Base-by-base conservation (phyloP, 2,113 vertebrate genomes). In the Ochotona princeps region DNA sequence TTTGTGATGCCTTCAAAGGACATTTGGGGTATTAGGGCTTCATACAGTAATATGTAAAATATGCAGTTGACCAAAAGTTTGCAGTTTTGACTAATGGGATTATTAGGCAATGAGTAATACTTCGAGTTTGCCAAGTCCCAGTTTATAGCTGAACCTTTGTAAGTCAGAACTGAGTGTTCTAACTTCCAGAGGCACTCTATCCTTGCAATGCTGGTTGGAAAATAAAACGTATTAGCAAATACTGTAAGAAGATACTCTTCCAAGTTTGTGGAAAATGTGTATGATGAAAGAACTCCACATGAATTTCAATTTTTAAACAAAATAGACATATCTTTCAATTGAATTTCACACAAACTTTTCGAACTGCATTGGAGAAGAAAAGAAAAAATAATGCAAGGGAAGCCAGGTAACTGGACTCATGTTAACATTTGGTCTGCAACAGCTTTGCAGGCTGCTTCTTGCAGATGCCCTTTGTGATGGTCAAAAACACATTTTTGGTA, bases 101-200 rank as follows among this genome's bases (percentile, higher is more conserved):
- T 95, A 93, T 95, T 97, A 51, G 90, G 74, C 96, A 94, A 60
- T 97, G 96, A 97, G 94, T 96, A 96, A 96, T 96, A 86, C 81
- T 79, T 87, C 32, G 79, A n/a, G 57, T 87, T 86, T 95, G 95
- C 95, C 97, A 97, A 96, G 91, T 94, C 86, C 79, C 32, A 85
- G 82, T 96, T 94, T 95, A 94, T 92, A 88, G 87, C 82, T 78
- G 90, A 84, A 80, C 61, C 83, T 76, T 95, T 88, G 8, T 76
- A 93, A 91, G 90, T 70, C 85, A 97, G 94, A 93, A 85, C 92
- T 90, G 54, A 2, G 23, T 94, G 95, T 96, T 95, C 91, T 80
- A 51, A 93, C 47, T 82, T 80, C 80, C 91, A 67, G 78, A 94
- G 78, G 70, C 54, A 35, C 85, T 85, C 57, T 35, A 67, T 47